A percentile compares a stretch with the other conserved stretches of the same genome.
Evolutionary conservation across 2,113 vertebrate genomes (phyloP).

Genomic region (Phalacrocorax aristotelis): DNA sequence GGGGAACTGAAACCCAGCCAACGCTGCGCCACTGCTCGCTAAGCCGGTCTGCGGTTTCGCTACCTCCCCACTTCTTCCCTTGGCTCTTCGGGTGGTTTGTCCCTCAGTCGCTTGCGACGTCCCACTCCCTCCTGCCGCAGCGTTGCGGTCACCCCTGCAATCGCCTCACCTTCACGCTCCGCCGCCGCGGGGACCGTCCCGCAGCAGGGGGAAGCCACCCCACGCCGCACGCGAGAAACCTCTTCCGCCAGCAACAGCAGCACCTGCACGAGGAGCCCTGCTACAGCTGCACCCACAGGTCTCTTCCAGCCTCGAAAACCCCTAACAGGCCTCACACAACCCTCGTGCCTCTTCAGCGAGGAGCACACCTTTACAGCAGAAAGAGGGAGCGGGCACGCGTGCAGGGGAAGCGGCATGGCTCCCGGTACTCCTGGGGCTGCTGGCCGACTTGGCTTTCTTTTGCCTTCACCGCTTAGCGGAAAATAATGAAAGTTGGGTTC

Average conservation of each 20-base stretch:
- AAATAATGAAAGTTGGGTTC: neutral
- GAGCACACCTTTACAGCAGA: neutral
- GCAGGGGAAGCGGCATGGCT: neutral
- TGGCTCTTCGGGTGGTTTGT: neutral
- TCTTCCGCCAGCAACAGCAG: neutral
- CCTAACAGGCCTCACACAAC: neutral
- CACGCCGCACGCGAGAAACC: neutral
- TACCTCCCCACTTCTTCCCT: neutral
- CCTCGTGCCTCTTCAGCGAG: neutral
- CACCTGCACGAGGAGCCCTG: neutral
- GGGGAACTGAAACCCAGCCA: constrained; percentile 5
- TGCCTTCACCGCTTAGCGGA: neutral
- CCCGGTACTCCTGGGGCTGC: rapidly evolving
- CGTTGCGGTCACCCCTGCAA: neutral
- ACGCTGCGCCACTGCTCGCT: neutral
- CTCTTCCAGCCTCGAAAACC: neutral
- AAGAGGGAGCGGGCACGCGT: rapidly evolving
- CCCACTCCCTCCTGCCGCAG: neutral
- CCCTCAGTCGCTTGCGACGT: rapidly evolving
- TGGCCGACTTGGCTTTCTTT: neutral
- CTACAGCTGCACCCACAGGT: neutral
- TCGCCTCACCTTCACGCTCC: neutral
- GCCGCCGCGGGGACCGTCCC: neutral
- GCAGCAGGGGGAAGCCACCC: neutral
- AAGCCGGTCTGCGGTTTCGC: rapidly evolving